Conservation (phyloP, 2,888 invertebrate genomes). For the Eupeodes luniger region DNA sequence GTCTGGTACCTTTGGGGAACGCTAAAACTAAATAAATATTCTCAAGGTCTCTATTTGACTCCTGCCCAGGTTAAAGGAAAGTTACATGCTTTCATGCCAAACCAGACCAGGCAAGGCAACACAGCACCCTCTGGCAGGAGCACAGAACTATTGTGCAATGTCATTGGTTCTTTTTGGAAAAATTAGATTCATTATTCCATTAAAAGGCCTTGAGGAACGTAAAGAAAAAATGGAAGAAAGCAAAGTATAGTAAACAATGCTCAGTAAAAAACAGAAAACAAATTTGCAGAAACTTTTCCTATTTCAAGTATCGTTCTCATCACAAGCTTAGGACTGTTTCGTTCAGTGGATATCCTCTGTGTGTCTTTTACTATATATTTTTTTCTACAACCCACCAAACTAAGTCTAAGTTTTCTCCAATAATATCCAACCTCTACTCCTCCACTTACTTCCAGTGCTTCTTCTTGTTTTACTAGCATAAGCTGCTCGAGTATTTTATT, state of each 20-base stretch:
- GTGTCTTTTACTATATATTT: slow-evolving; percentile 13
- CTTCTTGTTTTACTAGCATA: slow-evolving; percentile 1
- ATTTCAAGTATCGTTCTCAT: slow-evolving; percentile 68
- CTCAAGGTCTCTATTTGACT: slow-evolving; percentile 30
- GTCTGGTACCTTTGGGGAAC: slow-evolving; percentile 47
- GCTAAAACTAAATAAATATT: slow-evolving; percentile 67
- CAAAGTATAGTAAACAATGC: slow-evolving; percentile 15
- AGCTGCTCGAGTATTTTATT: slow-evolving; percentile 54
- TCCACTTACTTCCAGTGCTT: not conserved
- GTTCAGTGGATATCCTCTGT: slow-evolving; percentile 20
- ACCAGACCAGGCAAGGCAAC: not conserved
- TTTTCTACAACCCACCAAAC: not conserved
- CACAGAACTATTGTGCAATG: slow-evolving; percentile 46
- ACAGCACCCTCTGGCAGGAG: slow-evolving; percentile 19
- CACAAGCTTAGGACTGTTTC: slow-evolving; percentile 14
- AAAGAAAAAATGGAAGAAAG: slow-evolving; percentile 9
- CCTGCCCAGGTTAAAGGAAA: slow-evolving; percentile 20
- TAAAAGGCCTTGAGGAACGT: slow-evolving; percentile 34
- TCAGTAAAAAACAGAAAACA: slow-evolving; percentile 49
- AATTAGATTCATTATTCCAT: slow-evolving; percentile 75
- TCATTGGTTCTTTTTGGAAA: slow-evolving; percentile 64
- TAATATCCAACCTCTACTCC: not conserved
- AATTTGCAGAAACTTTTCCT: slow-evolving; percentile 71
- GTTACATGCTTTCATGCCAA: not conserved
- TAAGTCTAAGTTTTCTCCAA: slow-evolving; percentile 13